These are phyloP conservation scores for Callorhinus ursinus DNA, from an alignment of 2,113 vertebrate species.

Conservation along the genomic window DNA sequence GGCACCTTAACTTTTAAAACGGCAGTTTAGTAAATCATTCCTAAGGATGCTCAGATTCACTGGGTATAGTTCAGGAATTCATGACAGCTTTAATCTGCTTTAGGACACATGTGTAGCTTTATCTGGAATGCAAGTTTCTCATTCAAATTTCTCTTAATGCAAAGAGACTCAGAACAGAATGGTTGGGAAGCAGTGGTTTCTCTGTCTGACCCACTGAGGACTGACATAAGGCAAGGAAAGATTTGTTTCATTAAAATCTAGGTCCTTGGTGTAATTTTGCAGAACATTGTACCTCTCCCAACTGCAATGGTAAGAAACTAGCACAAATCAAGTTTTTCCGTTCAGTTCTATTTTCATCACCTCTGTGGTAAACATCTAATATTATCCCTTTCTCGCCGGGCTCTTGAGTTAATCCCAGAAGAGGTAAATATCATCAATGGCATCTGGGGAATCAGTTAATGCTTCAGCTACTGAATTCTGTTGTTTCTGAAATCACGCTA, in stretches of 20 bases:
- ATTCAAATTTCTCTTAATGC: slow-evolving; percentile 34
- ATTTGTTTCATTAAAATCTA: slow-evolving; percentile 73
- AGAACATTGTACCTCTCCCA: neutral
- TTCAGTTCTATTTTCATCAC: neutral
- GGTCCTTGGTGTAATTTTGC: slow-evolving; percentile 61
- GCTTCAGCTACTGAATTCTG: neutral
- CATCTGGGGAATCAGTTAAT: neutral
- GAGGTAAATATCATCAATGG: neutral
- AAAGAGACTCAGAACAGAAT: neutral
- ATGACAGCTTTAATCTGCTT: neutral
- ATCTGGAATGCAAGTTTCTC: slow-evolving; percentile 50
- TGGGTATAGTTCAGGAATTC: neutral
- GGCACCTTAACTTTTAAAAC: slow-evolving; percentile 57
- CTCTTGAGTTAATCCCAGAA: slow-evolving; percentile 18
- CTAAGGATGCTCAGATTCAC: slow-evolving; percentile 22
- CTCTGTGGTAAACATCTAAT: neutral
- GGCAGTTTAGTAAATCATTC: slow-evolving; percentile 48
- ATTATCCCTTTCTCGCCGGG: neutral
- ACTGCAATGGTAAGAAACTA: neutral
- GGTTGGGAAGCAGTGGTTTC: neutral
- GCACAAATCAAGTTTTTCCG: neutral
- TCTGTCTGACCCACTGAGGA: neutral
- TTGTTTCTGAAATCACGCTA: slow-evolving; percentile 9
- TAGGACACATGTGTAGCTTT: neutral
- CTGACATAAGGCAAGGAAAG: slow-evolving; percentile 44